phyloP scores from a whole-genome alignment of 2,797 vertebrate species.

The Eulemur rubriventer region DNA sequence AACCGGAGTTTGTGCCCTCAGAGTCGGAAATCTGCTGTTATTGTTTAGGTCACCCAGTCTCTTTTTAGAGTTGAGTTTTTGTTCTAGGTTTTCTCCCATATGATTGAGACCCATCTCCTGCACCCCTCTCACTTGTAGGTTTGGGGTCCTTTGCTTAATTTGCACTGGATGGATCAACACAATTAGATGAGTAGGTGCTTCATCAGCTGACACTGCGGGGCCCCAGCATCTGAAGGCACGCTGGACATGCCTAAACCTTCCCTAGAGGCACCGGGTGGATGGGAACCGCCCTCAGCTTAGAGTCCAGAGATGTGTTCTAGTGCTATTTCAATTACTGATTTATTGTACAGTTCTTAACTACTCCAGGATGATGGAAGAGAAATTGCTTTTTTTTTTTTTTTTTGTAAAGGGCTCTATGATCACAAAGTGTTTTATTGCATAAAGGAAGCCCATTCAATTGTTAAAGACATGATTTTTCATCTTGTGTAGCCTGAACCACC shows the following conservation, averaged over 20 bases:
- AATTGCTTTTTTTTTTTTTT: background rate
- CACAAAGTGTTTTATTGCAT: background rate
- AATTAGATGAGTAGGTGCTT: background rate
- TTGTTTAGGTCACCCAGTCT: background rate
- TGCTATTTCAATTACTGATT: background rate
- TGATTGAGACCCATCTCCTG: background rate
- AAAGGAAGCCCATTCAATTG: background rate
- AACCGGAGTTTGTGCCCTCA: background rate
- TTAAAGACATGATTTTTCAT: background rate
- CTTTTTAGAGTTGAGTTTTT: background rate
- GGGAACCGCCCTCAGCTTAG: background rate
- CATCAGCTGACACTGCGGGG: background rate
- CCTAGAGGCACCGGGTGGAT: background rate
- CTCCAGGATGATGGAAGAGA: background rate
- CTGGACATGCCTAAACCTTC: background rate
- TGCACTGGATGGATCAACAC: background rate
- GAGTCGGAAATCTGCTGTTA: background rate
- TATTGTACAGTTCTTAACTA: background rate
- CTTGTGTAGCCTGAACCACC: background rate
- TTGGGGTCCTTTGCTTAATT: slow-evolving; percentile 14
- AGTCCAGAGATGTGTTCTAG: background rate
- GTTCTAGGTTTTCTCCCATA: background rate
- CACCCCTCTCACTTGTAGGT: background rate
- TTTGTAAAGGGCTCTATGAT: background rate
- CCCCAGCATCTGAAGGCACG: background rate